These are phyloP conservation scores for Pica pica DNA, from an alignment of 2,113 vertebrate genomes.

Conservation along the genomic window DNA sequence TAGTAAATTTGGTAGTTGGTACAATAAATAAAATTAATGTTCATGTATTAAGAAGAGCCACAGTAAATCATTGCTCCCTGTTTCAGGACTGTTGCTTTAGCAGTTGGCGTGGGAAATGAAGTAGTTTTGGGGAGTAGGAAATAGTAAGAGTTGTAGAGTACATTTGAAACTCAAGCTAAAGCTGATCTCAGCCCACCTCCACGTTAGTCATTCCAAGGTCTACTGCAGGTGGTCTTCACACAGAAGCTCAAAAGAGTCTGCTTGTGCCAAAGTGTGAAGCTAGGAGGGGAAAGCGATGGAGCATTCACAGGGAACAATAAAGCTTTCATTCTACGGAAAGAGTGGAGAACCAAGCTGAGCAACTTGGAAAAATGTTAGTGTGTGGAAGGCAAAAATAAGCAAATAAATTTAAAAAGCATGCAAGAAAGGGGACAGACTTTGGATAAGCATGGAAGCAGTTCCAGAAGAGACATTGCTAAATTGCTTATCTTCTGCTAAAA, in stretches of 20 bases:
- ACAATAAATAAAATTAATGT: slow-evolving; percentile 58
- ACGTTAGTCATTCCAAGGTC: slow-evolving; percentile 28
- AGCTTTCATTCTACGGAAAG: slow-evolving; percentile 31
- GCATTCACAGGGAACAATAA: slow-evolving; percentile 48
- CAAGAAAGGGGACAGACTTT: not conserved
- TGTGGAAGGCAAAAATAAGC: slow-evolving; percentile 4
- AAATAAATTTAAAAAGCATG: not conserved
- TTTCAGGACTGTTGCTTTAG: slow-evolving; percentile 38
- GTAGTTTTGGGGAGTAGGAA: slow-evolving; percentile 8
- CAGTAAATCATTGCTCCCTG: slow-evolving; percentile 37
- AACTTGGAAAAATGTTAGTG: not conserved
- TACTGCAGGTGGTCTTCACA: slow-evolving; percentile 57
- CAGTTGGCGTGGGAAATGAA: slow-evolving; percentile 47
- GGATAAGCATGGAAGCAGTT: not conserved
- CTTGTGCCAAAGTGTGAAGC: not conserved
- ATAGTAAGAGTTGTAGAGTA: slow-evolving; percentile 5
- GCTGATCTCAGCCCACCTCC: slow-evolving; percentile 36
- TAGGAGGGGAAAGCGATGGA: not conserved
- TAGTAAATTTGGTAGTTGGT: slow-evolving; percentile 11
- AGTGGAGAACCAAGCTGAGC: slow-evolving; percentile 6
- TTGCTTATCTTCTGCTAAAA: not conserved
- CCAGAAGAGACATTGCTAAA: not conserved
- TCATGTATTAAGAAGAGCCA: slow-evolving; percentile 1
- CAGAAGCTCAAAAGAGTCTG: slow-evolving; percentile 48
- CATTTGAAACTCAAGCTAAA: slow-evolving; percentile 22